phyloP scores from a whole-genome alignment of 2,797 vertebrate species.

The Rhincodon typus region DNA sequence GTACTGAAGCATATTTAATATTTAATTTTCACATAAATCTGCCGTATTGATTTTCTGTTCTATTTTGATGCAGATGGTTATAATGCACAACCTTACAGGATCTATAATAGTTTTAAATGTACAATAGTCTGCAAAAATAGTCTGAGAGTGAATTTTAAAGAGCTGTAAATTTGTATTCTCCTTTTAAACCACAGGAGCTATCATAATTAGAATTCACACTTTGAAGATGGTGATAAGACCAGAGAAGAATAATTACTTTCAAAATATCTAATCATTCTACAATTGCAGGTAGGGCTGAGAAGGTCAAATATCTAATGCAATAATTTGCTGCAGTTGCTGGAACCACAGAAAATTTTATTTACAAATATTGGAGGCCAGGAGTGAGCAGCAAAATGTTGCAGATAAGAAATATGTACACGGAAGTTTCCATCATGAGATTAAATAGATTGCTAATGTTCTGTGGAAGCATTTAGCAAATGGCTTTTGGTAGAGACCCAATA shows the following conservation, averaged over 20 bases:
- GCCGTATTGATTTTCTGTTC: background rate
- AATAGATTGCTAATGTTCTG: background rate
- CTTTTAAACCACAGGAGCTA: background rate
- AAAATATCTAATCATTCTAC: background rate
- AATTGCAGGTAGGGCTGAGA: background rate
- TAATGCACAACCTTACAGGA: background rate
- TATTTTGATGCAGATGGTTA: background rate
- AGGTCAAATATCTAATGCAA: background rate
- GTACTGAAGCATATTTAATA: background rate
- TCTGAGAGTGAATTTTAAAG: background rate
- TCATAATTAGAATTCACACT: background rate
- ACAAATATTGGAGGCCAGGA: background rate
- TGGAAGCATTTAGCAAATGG: background rate
- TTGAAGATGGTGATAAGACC: background rate
- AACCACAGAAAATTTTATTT: background rate
- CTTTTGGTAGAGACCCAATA: background rate
- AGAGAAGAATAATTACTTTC: background rate
- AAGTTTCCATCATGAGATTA: background rate
- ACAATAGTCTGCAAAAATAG: background rate
- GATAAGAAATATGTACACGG: background rate
- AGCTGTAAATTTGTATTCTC: background rate
- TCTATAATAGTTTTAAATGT: background rate
- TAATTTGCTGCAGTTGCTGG: background rate
- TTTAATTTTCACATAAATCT: background rate
- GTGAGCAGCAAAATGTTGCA: background rate